These are phyloP conservation scores for Clepsis dumicolana DNA, from an alignment of 2,888 invertebrate genomes.

Conservation along the genomic window DNA sequence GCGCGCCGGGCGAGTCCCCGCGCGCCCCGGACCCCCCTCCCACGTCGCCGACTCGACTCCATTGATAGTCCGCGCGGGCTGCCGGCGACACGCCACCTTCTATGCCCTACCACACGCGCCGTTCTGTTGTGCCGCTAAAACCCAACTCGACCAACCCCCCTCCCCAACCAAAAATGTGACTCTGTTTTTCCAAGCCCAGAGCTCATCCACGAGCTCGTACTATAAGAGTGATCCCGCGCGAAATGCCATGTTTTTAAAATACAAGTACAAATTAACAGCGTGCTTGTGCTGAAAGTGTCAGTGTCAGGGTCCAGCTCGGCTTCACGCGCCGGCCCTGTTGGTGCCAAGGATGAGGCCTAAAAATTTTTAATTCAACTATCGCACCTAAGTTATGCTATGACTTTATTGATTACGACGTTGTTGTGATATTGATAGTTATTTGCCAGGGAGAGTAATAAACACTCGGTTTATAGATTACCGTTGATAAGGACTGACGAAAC, in stretches of 20 bases:
- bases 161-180: conserved; percentile 70
- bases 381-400: conserved; percentile 46
- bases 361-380: conserved; percentile 53
- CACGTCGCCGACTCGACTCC: conserved; percentile 63
- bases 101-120: conserved; percentile 66
- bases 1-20: conserved; percentile 59
- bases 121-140: conserved; percentile 59
- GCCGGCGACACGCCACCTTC: conserved; percentile 71
- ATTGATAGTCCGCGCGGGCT: conserved; percentile 78
- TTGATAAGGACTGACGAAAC: conserved; percentile 62
- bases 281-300: conserved; percentile 52
- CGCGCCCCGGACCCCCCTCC: conserved; percentile 46
- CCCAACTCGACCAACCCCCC: conserved; percentile 53
- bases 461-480: conserved; percentile 59
- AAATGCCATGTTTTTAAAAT: conserved; percentile 33
- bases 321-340: conserved; percentile 60
- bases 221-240: conserved; percentile 52
- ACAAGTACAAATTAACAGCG: conserved; percentile 36
- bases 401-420: conserved; percentile 49
- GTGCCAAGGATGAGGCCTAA: conserved; percentile 64
- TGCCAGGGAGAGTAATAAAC: conserved; percentile 57
- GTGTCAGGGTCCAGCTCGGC: conserved; percentile 70
- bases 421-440: conserved; percentile 46
- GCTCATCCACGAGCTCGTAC: conserved; percentile 47
- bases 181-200: conserved; percentile 44